Evolutionary conservation across 2,113 vertebrate genomes (phyloP).

Genomic region (Lutjanus erythropterus): DNA sequence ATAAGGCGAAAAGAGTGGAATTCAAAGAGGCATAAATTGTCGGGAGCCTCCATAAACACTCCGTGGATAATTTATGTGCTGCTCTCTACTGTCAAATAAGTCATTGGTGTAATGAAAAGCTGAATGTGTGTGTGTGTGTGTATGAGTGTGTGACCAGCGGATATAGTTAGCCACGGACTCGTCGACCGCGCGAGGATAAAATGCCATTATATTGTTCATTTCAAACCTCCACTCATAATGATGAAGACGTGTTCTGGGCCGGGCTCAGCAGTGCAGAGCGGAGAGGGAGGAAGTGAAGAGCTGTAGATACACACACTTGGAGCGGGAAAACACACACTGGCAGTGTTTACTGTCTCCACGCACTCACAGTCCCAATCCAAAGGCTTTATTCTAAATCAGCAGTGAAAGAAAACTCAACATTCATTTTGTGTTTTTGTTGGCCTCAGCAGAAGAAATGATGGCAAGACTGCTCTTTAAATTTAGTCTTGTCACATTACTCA

Average conservation of each 20-base stretch:
- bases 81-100: constrained; percentile 40
- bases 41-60: constrained; percentile 30
- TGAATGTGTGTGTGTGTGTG: background rate
- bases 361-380: background rate
- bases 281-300: background rate
- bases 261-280: background rate
- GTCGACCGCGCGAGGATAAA: background rate
- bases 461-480: background rate
- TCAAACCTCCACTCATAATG: background rate
- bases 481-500: background rate
- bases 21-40: constrained; percentile 40
- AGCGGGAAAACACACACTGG: background rate
- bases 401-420: background rate
- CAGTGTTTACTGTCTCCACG: background rate
- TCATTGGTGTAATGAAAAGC: constrained; percentile 48
- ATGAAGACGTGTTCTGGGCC: constrained; percentile 5
- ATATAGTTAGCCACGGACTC: background rate
- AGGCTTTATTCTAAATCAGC: background rate
- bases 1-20: constrained; percentile 8
- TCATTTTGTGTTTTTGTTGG: background rate
- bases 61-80: constrained; percentile 13
- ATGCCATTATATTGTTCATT: constrained; percentile 2
- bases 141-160: constrained; percentile 13
- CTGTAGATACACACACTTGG: background rate
- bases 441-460: background rate